These are phyloP conservation scores for Cetonia aurata DNA, from an alignment of 2,888 invertebrate genomes.

Conservation along the genomic window DNA sequence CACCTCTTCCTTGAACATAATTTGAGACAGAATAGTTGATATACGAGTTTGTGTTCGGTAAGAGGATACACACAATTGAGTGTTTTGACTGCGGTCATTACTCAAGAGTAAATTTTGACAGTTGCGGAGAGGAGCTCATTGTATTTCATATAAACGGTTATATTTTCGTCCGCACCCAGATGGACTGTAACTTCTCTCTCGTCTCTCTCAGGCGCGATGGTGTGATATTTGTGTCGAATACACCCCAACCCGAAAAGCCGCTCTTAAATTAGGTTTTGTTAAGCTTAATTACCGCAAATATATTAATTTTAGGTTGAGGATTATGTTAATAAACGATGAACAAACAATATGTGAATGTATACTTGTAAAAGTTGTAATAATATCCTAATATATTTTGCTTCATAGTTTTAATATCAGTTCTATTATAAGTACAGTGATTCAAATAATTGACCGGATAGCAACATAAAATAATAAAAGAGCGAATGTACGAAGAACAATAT, in stretches of 20 bases:
- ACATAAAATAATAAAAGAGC: too few relatives aligned
- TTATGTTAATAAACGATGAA: too few relatives aligned
- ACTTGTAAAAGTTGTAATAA: too few relatives aligned
- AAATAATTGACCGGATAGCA: too few relatives aligned
- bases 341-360: too few relatives aligned
- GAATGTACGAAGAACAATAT: too few relatives aligned
- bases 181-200: conserved; percentile 1
- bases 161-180: conserved; percentile 30
- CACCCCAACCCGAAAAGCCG: conserved; percentile 1
- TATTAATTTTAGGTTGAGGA: conserved; percentile 17
- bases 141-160: conserved; percentile 48
- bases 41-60: conserved; percentile 45
- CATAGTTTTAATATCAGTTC: too few relatives aligned
- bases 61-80: conserved; percentile 55
- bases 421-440: too few relatives aligned
- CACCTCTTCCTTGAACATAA: conserved; percentile 40
- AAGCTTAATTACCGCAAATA: conserved; percentile 41
- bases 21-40: conserved; percentile 46
- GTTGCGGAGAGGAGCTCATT: conserved; percentile 60
- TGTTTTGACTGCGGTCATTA: conserved; percentile 64
- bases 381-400: too few relatives aligned
- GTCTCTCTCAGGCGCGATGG: background rate
- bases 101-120: conserved; percentile 61
- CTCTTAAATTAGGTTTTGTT: conserved; percentile 42
- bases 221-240: conserved; percentile 21